Evolutionary conservation across 2,888 invertebrate genomes (phyloP).

Genomic region (Prosapia bicincta): DNA sequence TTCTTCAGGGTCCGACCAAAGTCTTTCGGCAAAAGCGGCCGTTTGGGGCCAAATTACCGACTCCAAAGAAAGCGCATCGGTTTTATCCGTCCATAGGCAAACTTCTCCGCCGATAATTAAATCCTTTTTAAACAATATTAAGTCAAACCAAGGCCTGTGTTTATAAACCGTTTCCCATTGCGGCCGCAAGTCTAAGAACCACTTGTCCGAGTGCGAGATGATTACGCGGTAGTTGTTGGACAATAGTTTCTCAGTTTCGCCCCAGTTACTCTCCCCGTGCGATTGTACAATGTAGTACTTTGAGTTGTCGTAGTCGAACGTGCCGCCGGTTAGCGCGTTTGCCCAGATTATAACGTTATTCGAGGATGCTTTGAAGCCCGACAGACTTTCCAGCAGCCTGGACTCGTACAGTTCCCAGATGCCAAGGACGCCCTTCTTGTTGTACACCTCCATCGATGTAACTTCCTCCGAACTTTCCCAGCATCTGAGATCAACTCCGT

Average conservation of each 20-base stretch:
- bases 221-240: conserved; percentile 67
- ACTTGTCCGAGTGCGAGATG: conserved; percentile 74
- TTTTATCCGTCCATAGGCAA: conserved; percentile 84
- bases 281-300: conserved; percentile 15
- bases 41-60: conserved; percentile 74
- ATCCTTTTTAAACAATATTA: conserved; percentile 47
- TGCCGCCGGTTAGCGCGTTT: neutral
- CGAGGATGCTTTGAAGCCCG: neutral
- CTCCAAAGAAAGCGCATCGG: conserved; percentile 64
- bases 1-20: conserved; percentile 69
- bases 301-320: neutral
- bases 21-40: conserved; percentile 74
- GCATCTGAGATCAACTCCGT: conserved; percentile 44
- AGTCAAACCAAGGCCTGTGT: conserved; percentile 77
- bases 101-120: conserved; percentile 50
- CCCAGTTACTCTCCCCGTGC: neutral
- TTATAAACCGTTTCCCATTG: conserved; percentile 47
- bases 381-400: neutral
- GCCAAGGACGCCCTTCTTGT: conserved; percentile 7
- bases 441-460: conserved; percentile 1
- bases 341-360: conserved; percentile 5
- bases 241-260: conserved; percentile 54
- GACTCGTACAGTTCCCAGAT: conserved; percentile 8
- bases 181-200: conserved; percentile 58
- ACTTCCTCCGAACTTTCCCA: conserved; percentile 33